Percentiles rank a stretch among this genome's conserved stretches.
phyloP scores from a whole-genome alignment of 2,888 invertebrate genomes.

The Lasioglossum leucozonium region DNA sequence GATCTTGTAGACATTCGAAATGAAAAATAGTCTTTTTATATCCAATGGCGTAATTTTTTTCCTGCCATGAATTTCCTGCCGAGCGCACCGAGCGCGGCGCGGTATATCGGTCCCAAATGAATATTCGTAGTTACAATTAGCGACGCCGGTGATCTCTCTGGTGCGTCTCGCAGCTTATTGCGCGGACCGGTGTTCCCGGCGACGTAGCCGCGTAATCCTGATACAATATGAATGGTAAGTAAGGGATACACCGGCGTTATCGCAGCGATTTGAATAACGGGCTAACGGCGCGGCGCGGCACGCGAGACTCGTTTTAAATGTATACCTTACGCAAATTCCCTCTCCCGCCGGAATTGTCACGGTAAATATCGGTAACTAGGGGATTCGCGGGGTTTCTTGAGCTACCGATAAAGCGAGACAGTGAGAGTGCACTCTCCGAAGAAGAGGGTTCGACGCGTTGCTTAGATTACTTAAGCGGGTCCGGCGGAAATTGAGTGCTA shows the following conservation, averaged over 20 bases:
- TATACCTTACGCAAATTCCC: constrained; percentile 10
- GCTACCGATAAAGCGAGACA: neutral
- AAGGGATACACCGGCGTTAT: constrained; percentile 38
- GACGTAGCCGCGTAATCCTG: constrained; percentile 31
- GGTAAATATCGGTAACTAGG: neutral
- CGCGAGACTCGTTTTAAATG: constrained; percentile 20
- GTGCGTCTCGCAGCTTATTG: constrained; percentile 33
- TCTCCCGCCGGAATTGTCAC: neutral
- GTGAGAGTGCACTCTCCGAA: neutral
- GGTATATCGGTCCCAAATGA: constrained; percentile 22
- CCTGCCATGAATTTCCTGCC: neutral
- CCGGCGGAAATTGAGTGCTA: neutral
- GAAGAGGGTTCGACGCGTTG: neutral
- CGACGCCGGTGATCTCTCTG: constrained; percentile 34
- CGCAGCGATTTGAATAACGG: constrained; percentile 47
- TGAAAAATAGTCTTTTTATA: neutral
- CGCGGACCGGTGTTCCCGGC: constrained; percentile 22
- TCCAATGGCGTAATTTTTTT: neutral
- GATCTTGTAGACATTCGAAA: neutral
- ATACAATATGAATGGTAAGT: constrained; percentile 55
- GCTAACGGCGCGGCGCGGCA: neutral
- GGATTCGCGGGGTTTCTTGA: neutral
- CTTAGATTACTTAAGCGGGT: neutral
- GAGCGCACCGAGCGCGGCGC: neutral
- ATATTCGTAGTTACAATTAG: constrained; percentile 63